A percentile compares a stretch with the other conserved stretches of the same genome.
Conservation (phyloP, 2,113 vertebrate species). For the Poeciliopsis retropinna region DNA sequence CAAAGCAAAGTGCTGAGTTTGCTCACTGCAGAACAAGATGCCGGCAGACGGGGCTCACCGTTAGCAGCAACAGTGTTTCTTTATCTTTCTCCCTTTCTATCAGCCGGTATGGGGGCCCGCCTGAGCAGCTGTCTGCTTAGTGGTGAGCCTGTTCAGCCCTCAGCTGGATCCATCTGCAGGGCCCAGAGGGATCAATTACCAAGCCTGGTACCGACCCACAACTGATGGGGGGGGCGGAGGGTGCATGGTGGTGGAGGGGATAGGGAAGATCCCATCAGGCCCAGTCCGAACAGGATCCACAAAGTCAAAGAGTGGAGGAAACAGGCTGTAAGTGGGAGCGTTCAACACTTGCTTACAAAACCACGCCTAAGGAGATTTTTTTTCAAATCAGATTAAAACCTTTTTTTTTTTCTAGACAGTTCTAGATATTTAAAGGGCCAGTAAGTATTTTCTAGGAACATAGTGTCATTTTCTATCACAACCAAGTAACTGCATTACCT, state of each 20-base stretch:
- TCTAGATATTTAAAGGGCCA: not conserved
- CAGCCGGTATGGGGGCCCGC: conserved; percentile 51
- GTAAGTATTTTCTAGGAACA: no score
- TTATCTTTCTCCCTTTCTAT: conserved; percentile 35
- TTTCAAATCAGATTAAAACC: conserved; percentile 2
- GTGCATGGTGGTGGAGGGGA: conserved; percentile 7
- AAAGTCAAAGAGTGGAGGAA: conserved; percentile 39
- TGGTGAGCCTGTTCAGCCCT: conserved; percentile 69
- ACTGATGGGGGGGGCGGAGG: conserved; percentile 14
- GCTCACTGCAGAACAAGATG: conserved; percentile 46
- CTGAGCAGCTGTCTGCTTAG: conserved; percentile 75
- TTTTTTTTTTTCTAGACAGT: not conserved
- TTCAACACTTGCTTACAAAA: conserved; percentile 28
- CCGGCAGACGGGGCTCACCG: conserved; percentile 63
- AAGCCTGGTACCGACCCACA: conserved; percentile 64
- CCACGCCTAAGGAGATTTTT: conserved; percentile 50
- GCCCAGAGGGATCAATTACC: conserved; percentile 83
- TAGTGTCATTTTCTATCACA: no score
- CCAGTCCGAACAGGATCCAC: conserved; percentile 32
- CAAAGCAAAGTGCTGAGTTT: conserved; percentile 65
- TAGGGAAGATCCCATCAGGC: conserved; percentile 47
- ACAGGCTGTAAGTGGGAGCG: conserved; percentile 22
- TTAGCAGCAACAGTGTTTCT: conserved; percentile 56
- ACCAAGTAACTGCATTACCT: no score
- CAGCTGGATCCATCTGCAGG: conserved; percentile 64